Base-by-base conservation (phyloP, 64 coral and sea anemone genomes). In the Pocillopora verrucosa region DNA sequence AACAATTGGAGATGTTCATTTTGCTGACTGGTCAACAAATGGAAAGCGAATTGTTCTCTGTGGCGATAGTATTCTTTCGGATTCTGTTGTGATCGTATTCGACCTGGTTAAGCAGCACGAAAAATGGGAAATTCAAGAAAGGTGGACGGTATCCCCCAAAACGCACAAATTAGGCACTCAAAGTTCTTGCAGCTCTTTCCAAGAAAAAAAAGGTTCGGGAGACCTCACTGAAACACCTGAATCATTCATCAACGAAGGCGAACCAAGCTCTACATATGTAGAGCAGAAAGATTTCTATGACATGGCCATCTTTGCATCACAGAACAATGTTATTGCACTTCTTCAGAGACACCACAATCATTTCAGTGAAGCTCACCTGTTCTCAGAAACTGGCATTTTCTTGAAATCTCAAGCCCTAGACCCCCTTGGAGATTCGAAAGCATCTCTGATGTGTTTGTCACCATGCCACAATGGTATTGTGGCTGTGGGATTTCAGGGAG, bases 401-500 rank as follows among this genome's bases (percentile, higher is more conserved):
- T 51, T 88, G 16, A 79, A 78, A 75, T 91, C 92, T 16, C 78
- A 91, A 84, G 59, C 63, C 4, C 38, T 96, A 58, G 91, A 93
- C 60, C 95, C 91, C 26, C 59, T 96, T 5, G 95, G 92, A 14
- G 90, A 96, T 60, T 70, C 89, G 19, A 96, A 93, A 35, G 85
- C 91, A n/a, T 87, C 91, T 7, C 84, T 96, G 61, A 65, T 96
- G 61, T 96, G 88, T 58, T 87, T 89, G 9, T 93, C 91, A 17
- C 77, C 88, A 5, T 96, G 95, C 35, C 70, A 79, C 60, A 93
- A 85, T 90, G 88, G 91, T 9, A 62, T 90, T 2, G 88, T 96
- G 85, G 91, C 91, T 26, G 74, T 78, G 16, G 95, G 95, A 61
- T 96, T 96, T 24, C 95, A 96, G 79, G 88, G 95, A 24, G 95